Base-by-base conservation (phyloP, 1,140 invertebrate genomes). In the Sarcophaga peregrina region DNA sequence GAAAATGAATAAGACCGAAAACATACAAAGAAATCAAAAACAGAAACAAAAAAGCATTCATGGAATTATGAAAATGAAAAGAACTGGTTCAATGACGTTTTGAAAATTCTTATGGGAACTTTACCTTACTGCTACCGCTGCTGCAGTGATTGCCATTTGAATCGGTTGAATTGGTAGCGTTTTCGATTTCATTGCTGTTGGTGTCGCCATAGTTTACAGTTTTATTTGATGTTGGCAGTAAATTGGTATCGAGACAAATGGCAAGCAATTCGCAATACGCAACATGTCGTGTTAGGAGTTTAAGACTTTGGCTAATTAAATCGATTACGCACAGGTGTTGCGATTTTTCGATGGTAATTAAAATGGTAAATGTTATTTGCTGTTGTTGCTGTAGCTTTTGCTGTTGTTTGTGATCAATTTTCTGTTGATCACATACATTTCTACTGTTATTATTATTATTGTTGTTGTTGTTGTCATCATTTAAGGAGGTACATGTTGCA, bases 241-340 rank as follows among this genome's bases (percentile, higher is more conserved):
- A 84, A 86, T 87, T 86, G 50, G 85, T 85, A 83, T 90, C 88
- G 84, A 86, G 84, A 82, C 88, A 90, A 87, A 90, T 84, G 76
- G 85, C 88, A 85, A 90, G 86, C 85, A 90, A 90, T 89, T 90
- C 88, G 85, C 88, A 89, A 88, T 88, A 87, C 84, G 86, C 87
- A 88, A 90, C 87, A 85, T 90, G 89, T 84, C 90, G 87, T 85
- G 84, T 87, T 84, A 90, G 85, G 83, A 90, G 86, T 84, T 88
- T 87, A 82, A 90, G 87, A 87, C 89, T 90, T 88, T 90, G 89
- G 89, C 87, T 90, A 90, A 90, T 90, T 89, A 90, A 90, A 86
- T 90, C 89, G 87, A 90, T 89, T 87, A 89, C 89, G 87, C 87
- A 88, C 86, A 90, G 89, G 86, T 90, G 87, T 84, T 87, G 86